phyloP scores from a whole-genome alignment of 2,113 vertebrate genomes.

The Copsychus sechellarum region DNA sequence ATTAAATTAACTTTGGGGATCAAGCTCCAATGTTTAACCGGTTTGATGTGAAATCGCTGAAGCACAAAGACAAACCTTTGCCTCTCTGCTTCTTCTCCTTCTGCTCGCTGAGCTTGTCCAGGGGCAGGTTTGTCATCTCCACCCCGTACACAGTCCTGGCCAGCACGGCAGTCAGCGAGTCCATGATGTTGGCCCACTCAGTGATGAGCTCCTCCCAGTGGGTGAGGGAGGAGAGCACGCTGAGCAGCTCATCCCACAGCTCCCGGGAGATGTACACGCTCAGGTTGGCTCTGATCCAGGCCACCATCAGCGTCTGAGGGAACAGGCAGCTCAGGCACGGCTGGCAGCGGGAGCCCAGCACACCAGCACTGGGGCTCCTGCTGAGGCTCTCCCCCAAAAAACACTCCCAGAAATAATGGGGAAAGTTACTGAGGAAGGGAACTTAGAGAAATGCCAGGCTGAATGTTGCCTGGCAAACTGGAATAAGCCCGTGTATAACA shows the following conservation, averaged over 20 bases:
- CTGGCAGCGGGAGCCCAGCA: neutral
- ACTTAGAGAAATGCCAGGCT: neutral
- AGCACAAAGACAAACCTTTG: conserved; percentile 77
- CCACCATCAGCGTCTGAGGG: conserved; percentile 93
- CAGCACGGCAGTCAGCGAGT: conserved; percentile 92
- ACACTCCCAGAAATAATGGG: neutral
- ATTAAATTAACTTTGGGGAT: neutral
- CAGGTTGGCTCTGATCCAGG: conserved; percentile 95
- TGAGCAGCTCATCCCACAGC: conserved; percentile 95
- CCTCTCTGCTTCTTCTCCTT: conserved; percentile 97
- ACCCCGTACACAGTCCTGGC: conserved; percentile 92
- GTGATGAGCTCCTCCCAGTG: conserved; percentile 94
- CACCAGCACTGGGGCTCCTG: accelerated
- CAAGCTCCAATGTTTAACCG: neutral
- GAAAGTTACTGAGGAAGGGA: neutral
- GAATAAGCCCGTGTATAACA: neutral
- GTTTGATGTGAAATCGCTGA: neutral
- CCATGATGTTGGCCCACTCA: conserved; percentile 98
- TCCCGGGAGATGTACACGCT: conserved; percentile 94
- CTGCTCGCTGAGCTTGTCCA: conserved; percentile 97
- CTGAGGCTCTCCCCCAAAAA: neutral
- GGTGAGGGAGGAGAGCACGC: conserved; percentile 90
- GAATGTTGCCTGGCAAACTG: neutral
- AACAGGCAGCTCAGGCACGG: neutral
- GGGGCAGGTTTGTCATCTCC: conserved; percentile 91